A percentile compares a stretch with the other conserved stretches of the same genome.
Conservation (phyloP, 1,140 invertebrate genomes). For the Caenorhabditis briggsae region DNA sequence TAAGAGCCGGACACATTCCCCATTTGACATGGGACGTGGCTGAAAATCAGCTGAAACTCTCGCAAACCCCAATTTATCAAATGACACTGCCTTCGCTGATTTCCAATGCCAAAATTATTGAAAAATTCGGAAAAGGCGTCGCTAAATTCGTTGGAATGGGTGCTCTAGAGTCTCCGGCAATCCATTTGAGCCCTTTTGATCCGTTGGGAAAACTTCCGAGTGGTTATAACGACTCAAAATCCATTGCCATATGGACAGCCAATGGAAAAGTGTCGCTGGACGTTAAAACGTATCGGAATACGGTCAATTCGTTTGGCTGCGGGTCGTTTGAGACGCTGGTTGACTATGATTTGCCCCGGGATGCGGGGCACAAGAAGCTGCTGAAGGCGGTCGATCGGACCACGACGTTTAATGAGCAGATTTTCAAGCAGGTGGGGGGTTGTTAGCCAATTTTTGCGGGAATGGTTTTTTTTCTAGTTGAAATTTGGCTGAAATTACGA, state of each 20-base stretch:
- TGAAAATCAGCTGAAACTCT: constrained; percentile 48
- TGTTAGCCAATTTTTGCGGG: too few relatives aligned
- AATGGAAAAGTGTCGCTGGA: constrained; percentile 61
- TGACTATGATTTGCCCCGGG: constrained; percentile 63
- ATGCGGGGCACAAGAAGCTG: constrained; percentile 58
- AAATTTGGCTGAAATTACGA: too few relatives aligned
- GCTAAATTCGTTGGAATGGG: constrained; percentile 63
- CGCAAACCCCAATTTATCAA: constrained; percentile 62
- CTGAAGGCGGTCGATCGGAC: constrained; percentile 65
- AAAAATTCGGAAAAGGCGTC: constrained; percentile 60
- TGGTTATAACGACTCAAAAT: constrained; percentile 65
- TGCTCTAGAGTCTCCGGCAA: not conserved
- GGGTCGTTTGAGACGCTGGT: constrained; percentile 62
- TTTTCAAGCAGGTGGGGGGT: constrained; percentile 27
- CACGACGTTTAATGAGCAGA: constrained; percentile 51
- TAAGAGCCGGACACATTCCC: constrained; percentile 65
- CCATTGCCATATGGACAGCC: constrained; percentile 63
- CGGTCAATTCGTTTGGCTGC: constrained; percentile 55
- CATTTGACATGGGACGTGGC: constrained; percentile 67
- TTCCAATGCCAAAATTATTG: constrained; percentile 44
- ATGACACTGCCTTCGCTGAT: constrained; percentile 62
- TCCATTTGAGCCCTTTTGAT: constrained; percentile 30
- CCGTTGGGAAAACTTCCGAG: constrained; percentile 9
- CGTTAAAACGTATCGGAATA: constrained; percentile 6
- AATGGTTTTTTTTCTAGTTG: too few relatives aligned